A percentile compares a stretch with the other conserved stretches of the same genome.
These are phyloP conservation scores for Tringa solitaria DNA, from an alignment of 2,113 vertebrate species.

Conservation along the genomic window DNA sequence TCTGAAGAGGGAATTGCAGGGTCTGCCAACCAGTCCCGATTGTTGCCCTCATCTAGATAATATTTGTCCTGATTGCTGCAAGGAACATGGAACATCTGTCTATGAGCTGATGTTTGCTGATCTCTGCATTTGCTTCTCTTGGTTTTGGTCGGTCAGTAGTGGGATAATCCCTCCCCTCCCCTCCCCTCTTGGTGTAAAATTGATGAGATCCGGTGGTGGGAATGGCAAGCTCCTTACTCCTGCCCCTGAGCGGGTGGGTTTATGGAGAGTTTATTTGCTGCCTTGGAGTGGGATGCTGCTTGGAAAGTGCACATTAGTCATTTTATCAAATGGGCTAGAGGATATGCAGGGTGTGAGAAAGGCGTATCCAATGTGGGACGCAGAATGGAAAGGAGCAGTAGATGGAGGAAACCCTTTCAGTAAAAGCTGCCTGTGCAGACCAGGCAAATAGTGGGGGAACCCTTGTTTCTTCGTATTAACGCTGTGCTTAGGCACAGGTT, in stretches of 20 bases:
- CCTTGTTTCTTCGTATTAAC: not conserved
- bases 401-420: not conserved
- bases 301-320: accelerated
- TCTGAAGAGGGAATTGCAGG: not conserved
- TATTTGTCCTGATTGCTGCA: not conserved
- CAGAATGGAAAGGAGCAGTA: not conserved
- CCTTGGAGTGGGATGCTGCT: not conserved
- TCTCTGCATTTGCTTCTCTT: not conserved
- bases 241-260: not conserved
- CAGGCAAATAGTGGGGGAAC: not conserved
- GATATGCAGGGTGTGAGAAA: not conserved
- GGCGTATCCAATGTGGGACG: accelerated
- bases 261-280: not conserved
- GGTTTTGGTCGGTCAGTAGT: not conserved
- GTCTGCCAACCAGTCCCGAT: not conserved
- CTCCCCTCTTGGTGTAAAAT: not conserved
- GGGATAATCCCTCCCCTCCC: too few species aligned
- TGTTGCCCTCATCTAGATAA: not conserved
- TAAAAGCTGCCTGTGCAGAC: not conserved
- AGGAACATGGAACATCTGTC: not conserved
- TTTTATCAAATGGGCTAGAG: not conserved
- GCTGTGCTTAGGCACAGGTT: not conserved
- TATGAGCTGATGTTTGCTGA: not conserved
- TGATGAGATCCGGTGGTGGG: not conserved
- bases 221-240: not conserved